phyloP scores from a whole-genome alignment of 2,888 invertebrate species.

The Pyrrhia umbra region DNA sequence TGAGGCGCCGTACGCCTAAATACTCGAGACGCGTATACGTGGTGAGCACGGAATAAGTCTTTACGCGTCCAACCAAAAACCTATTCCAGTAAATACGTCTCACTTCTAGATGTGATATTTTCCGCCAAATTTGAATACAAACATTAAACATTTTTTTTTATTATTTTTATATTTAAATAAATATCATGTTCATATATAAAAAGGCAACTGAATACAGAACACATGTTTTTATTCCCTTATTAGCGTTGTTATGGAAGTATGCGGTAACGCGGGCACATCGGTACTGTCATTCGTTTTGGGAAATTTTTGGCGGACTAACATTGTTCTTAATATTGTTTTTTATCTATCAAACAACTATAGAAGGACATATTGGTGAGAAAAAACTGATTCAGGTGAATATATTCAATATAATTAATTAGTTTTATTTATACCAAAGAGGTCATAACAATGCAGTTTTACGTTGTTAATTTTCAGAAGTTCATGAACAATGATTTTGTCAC shows the following conservation, averaged over 20 bases:
- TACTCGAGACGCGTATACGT: too few species aligned
- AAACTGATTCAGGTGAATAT: background rate
- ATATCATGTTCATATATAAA: background rate
- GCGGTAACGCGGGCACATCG: constrained; percentile 2
- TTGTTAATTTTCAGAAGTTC: constrained; percentile 9
- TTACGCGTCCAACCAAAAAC: too few species aligned
- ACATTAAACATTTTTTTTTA: background rate
- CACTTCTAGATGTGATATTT: constrained; percentile 2
- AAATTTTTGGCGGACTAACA: constrained; percentile 40
- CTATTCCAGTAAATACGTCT: background rate
- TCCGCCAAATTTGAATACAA: constrained; percentile 44
- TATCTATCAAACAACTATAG: constrained; percentile 8
- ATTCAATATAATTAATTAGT: too few species aligned
- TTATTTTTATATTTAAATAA: background rate
- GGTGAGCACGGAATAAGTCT: too few species aligned
- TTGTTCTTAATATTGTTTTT: constrained; percentile 37
- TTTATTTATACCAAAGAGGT: too few species aligned
- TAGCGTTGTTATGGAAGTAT: constrained; percentile 45
- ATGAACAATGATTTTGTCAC: background rate
- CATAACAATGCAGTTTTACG: too few species aligned
- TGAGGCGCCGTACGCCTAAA: too few species aligned
- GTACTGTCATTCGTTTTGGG: constrained; percentile 20
- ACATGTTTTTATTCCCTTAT: constrained; percentile 19
- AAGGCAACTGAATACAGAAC: background rate
- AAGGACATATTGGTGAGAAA: background rate